A percentile compares a stretch with the other conserved stretches of the same genome.
Evolutionary conservation across 1,140 invertebrate genomes (phyloP).

Genomic region (Cherax quadricarinatus): DNA sequence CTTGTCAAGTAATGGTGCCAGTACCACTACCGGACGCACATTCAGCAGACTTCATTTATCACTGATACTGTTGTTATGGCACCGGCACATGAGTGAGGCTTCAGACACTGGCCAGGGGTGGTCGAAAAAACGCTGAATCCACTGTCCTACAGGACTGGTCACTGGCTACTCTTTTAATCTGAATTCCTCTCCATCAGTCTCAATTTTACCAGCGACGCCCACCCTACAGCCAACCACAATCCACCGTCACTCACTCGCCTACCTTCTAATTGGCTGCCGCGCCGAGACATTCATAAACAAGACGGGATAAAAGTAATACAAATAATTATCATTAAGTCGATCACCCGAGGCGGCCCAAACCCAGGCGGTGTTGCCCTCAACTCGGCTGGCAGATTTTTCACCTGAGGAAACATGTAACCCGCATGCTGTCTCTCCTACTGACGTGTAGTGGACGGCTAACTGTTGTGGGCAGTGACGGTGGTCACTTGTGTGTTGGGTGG

Average conservation of each 20-base stretch:
- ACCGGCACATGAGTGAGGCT: too few species aligned
- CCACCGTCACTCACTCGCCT: neutral
- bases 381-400: constrained; percentile 17
- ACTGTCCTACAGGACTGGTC: neutral
- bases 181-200: constrained; percentile 16
- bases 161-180: neutral
- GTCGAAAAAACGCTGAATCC: neutral
- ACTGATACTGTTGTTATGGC: too few species aligned
- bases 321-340: constrained; percentile 2
- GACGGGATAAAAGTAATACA: constrained; percentile 6
- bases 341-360: neutral
- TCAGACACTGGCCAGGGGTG: too few species aligned
- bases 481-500: too few species aligned
- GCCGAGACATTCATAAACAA: constrained; percentile 22
- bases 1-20: too few species aligned
- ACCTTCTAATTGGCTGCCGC: constrained; percentile 22
- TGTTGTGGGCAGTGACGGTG: too few species aligned
- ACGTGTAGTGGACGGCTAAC: neutral
- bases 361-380: constrained; percentile 19
- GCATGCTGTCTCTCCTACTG: neutral
- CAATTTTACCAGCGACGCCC: neutral
- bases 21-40: too few species aligned
- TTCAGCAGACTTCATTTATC: too few species aligned
- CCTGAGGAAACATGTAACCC: constrained; percentile 4
- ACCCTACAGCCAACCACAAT: constrained; percentile 20